These are phyloP conservation scores for Bombus terrestris DNA, from an alignment of 1,140 invertebrate species.

Conservation along the genomic window DNA sequence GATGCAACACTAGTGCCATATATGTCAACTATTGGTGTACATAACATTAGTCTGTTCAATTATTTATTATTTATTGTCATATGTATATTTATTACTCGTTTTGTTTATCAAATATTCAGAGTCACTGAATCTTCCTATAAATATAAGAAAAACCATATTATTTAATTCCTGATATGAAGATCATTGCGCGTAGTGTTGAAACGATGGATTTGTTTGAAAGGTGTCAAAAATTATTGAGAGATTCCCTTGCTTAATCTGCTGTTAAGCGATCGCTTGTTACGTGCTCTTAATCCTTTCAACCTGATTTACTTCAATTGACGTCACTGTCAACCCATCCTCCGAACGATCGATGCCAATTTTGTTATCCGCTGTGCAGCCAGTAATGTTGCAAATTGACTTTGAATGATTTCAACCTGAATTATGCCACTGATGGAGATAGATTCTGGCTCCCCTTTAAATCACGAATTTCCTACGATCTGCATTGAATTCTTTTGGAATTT, in stretches of 20 bases:
- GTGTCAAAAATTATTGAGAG: background rate
- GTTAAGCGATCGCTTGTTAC: background rate
- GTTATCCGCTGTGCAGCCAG: background rate
- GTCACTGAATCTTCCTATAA: no score
- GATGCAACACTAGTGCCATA: no score
- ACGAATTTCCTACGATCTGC: background rate
- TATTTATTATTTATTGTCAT: background rate
- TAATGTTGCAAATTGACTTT: background rate
- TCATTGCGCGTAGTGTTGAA: no score
- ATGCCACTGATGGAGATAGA: background rate
- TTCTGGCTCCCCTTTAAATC: background rate
- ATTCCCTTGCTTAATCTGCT: background rate
- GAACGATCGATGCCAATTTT: constrained; percentile 35
- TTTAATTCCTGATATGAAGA: no score
- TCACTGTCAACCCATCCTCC: background rate
- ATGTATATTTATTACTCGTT: no score
- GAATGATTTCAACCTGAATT: background rate
- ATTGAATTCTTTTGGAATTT: no score
- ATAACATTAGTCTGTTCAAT: background rate
- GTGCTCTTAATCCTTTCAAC: constrained; percentile 19
- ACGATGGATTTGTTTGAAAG: background rate
- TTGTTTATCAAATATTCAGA: no score
- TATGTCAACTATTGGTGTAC: no score
- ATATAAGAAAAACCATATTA: no score
- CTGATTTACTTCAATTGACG: constrained; percentile 27